These are phyloP conservation scores for Zeus faber DNA, from an alignment of 2,113 vertebrate species.

Conservation along the genomic window DNA sequence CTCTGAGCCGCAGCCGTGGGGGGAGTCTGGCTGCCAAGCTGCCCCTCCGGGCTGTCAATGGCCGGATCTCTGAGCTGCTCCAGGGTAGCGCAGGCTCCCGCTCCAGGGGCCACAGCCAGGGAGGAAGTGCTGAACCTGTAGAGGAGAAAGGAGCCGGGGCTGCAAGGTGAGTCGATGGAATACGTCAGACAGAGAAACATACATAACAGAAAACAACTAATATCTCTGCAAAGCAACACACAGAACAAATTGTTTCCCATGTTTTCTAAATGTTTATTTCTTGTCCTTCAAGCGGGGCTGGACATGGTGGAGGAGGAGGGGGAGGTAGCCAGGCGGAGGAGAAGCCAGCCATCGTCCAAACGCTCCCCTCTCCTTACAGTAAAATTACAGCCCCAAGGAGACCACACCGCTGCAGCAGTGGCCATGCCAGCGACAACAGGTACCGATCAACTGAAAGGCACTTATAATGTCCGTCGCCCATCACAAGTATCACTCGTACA, in stretches of 20 bases:
- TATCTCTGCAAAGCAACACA: too few species aligned
- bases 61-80: slow-evolving; percentile 92
- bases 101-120: slow-evolving; percentile 59
- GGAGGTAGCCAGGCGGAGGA: slow-evolving; percentile 69
- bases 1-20: slow-evolving; percentile 85
- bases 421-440: slow-evolving; percentile 91
- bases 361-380: slow-evolving; percentile 95
- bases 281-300: too few species aligned
- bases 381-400: slow-evolving; percentile 93
- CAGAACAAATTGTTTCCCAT: too few species aligned
- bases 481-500: too few species aligned
- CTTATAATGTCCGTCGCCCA: background rate
- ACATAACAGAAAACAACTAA: too few species aligned
- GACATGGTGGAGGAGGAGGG: slow-evolving; percentile 49
- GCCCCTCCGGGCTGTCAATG: slow-evolving; percentile 89
- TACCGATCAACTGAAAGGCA: background rate
- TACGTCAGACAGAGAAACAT: background rate
- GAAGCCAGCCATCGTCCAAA: slow-evolving; percentile 72
- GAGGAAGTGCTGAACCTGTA: slow-evolving; percentile 54
- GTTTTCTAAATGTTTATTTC: too few species aligned
- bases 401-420: slow-evolving; percentile 94
- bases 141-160: slow-evolving; percentile 48
- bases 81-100: slow-evolving; percentile 78
- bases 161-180: slow-evolving; percentile 33
- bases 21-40: slow-evolving; percentile 85